Evolutionary conservation across 2,888 invertebrate genomes (phyloP).

Genomic region (Macaria liturata): DNA sequence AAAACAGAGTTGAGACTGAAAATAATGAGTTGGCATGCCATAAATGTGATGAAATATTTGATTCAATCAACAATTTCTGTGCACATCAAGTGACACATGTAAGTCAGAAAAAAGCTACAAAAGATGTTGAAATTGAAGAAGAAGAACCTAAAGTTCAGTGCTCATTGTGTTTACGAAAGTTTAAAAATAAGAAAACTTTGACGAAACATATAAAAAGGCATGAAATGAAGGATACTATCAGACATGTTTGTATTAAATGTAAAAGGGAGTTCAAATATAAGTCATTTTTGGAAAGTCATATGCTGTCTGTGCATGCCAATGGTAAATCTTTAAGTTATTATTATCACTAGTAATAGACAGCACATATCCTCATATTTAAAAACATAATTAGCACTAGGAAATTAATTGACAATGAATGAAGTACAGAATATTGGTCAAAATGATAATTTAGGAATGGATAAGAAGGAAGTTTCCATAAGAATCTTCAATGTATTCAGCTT

Average conservation of each 20-base stretch:
- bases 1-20: background rate
- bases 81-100: slow-evolving; percentile 34
- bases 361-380: too few species aligned
- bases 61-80: slow-evolving; percentile 36
- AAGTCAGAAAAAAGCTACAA: background rate
- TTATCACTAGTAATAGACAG: too few species aligned
- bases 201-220: slow-evolving; percentile 60
- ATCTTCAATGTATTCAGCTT: too few species aligned
- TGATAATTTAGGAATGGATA: too few species aligned
- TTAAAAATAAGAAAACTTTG: slow-evolving; percentile 58
- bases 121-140: slow-evolving; percentile 1
- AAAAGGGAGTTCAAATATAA: slow-evolving; percentile 82
- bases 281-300: slow-evolving; percentile 80
- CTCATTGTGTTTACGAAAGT: slow-evolving; percentile 63
- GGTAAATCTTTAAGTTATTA: background rate
- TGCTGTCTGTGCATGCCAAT: slow-evolving; percentile 65
- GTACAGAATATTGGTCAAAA: too few species aligned
- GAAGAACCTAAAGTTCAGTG: slow-evolving; percentile 49
- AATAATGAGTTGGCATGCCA: slow-evolving; percentile 34
- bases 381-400: too few species aligned
- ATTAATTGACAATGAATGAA: too few species aligned
- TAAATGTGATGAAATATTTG: slow-evolving; percentile 41
- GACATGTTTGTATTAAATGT: slow-evolving; percentile 60
- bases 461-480: too few species aligned
- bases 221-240: slow-evolving; percentile 48